Base-by-base conservation (phyloP, 2,113 vertebrate species). In the Scortum barcoo region DNA sequence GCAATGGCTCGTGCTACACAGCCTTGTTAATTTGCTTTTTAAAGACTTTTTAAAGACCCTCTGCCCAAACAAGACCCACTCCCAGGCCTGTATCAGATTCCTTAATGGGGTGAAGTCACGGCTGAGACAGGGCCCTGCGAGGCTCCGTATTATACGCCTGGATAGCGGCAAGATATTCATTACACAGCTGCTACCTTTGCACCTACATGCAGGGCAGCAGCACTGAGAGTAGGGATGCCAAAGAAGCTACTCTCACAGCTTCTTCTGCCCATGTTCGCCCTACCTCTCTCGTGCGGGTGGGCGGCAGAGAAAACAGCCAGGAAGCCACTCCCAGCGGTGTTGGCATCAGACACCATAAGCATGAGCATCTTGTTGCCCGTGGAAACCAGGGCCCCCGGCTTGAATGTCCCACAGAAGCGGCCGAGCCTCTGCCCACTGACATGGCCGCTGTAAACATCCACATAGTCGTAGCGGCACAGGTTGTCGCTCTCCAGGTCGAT, bases 301-400 rank as follows among this genome's bases (percentile, higher is more conserved):
- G 96, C 96, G 24, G 97, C 97, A 54, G 97, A 97, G 94, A 96
- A 99, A 89, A 95, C 97, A 0, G 97, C 96, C 86, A 99, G 95
- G 91, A 99, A 99, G 68, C 98, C 98, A 66, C 96, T 99, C 54
- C 98, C 98, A 36, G 98, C 98, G 0, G 98, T 99, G 83, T 99
- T 99, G 82, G 97, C 98, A 30, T 99, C 98, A 0, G 98, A 98
- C 72, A 99, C 93, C 98, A 99, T 99, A 92, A 99, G 97, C 72
- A 99, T 93, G 89, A 97, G 88, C 98, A 99, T 99, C 94, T 97
- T 99, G 94, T 99, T 99, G 91, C 95, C 93, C 2, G 93, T 97
- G 91, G 98, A 97, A 42, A 99, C 96, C 1, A 99, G 95, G 40
- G 97, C 97, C 0, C 98, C 98, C 0, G 98, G 98, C 71, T 96